Evolutionary conservation across 2,797 vertebrate genomes (phyloP).

Genomic region (Morus bassanus): DNA sequence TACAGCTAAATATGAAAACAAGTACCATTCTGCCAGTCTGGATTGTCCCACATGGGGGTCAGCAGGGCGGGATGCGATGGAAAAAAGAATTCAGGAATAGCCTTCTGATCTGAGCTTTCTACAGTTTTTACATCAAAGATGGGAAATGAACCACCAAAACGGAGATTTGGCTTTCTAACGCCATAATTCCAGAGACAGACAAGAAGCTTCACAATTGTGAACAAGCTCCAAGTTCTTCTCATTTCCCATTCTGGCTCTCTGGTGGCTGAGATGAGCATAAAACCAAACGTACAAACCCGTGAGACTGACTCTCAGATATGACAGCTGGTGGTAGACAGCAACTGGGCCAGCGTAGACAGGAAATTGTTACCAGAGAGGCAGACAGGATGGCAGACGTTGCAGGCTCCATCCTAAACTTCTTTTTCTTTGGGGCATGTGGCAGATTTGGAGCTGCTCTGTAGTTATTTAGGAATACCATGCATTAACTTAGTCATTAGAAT

Average conservation of each 20-base stretch:
- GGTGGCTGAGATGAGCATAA: neutral
- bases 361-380: constrained; percentile 15
- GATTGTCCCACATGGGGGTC: neutral
- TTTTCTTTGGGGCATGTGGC: neutral
- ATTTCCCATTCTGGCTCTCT: neutral
- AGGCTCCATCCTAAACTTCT: neutral
- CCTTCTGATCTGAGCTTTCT: neutral
- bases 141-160: neutral
- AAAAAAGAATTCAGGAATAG: neutral
- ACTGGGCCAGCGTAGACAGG: neutral
- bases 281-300: neutral
- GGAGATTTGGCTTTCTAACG: neutral
- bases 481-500: neutral
- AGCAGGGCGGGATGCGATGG: neutral
- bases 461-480: neutral
- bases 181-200: neutral
- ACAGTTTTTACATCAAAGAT: neutral
- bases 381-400: neutral
- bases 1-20: neutral
- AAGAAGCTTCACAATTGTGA: neutral
- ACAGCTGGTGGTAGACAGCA: constrained; percentile 22
- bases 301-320: neutral
- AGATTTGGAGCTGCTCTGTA: neutral
- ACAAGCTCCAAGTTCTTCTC: neutral
- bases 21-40: neutral